These are phyloP conservation scores for Theristicus caerulescens DNA, from an alignment of 2,113 vertebrate species.

Conservation along the genomic window DNA sequence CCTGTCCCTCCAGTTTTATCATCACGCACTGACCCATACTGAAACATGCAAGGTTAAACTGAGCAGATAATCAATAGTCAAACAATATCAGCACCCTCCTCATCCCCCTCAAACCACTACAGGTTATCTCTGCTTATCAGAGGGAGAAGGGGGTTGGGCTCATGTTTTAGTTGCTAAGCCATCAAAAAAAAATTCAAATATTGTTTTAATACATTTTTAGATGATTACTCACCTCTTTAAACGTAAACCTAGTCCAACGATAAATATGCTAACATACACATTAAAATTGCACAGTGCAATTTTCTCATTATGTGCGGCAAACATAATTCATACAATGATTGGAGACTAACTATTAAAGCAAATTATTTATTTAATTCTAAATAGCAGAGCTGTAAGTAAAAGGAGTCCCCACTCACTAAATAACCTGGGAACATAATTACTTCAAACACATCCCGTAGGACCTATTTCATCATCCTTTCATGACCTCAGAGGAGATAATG, in stretches of 20 bases:
- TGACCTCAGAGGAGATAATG: background rate
- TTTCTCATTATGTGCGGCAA: background rate
- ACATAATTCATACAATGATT: background rate
- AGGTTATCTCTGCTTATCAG: background rate
- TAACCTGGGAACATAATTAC: background rate
- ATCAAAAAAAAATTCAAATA: background rate
- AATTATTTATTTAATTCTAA: constrained; percentile 18
- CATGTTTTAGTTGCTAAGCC: background rate
- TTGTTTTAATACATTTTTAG: background rate
- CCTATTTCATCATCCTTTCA: background rate
- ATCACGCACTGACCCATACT: background rate
- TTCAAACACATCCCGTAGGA: background rate
- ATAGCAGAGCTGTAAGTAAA: background rate
- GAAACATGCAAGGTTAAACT: background rate
- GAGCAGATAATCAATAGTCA: background rate
- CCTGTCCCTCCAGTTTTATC: background rate
- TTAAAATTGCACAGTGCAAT: background rate
- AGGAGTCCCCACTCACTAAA: background rate
- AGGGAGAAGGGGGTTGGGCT: background rate
- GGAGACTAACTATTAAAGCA: background rate
- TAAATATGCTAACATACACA: background rate
- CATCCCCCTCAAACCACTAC: background rate
- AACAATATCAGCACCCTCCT: background rate
- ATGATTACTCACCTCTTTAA: background rate
- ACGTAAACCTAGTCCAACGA: background rate